phyloP scores from a whole-genome alignment of 2,888 invertebrate genomes.

The Limnephilus rhombicus region DNA sequence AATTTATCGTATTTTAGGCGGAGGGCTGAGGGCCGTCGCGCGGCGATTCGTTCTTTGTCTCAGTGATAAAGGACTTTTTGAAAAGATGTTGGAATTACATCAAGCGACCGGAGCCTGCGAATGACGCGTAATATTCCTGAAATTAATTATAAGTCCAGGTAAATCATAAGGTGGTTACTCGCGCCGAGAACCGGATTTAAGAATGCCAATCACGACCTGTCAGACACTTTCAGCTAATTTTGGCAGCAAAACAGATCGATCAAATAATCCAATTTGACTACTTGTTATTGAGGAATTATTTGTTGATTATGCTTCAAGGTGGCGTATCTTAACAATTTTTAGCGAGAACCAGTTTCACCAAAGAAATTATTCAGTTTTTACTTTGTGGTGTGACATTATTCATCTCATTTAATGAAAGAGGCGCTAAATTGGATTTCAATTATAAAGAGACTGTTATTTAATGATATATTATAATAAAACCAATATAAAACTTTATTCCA shows the following conservation, averaged over 20 bases:
- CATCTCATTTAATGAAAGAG: too few species aligned
- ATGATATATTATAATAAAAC: too few species aligned
- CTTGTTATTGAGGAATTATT: not conserved
- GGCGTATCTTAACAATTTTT: not conserved
- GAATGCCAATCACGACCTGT: not conserved
- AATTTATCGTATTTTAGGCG: not conserved
- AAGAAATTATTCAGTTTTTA: not conserved
- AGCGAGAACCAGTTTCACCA: not conserved
- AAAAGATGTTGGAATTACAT: not conserved
- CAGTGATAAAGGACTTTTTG: not conserved
- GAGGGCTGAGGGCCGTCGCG: too few species aligned
- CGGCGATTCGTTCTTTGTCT: not conserved
- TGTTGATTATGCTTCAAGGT: not conserved
- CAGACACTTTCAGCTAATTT: not conserved
- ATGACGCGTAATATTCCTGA: constrained; percentile 2
- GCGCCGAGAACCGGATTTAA: not conserved
- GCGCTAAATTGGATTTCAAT: too few species aligned
- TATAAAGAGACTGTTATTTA: too few species aligned
- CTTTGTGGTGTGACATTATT: too few species aligned
- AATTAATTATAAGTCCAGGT: constrained; percentile 11
- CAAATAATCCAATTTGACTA: not conserved
- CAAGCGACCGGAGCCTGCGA: not conserved
- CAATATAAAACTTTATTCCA: too few species aligned
- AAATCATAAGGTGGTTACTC: not conserved
- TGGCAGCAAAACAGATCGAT: not conserved